Base-by-base conservation (phyloP, 2,888 invertebrate species). In the Cheiracanthium punctorium region DNA sequence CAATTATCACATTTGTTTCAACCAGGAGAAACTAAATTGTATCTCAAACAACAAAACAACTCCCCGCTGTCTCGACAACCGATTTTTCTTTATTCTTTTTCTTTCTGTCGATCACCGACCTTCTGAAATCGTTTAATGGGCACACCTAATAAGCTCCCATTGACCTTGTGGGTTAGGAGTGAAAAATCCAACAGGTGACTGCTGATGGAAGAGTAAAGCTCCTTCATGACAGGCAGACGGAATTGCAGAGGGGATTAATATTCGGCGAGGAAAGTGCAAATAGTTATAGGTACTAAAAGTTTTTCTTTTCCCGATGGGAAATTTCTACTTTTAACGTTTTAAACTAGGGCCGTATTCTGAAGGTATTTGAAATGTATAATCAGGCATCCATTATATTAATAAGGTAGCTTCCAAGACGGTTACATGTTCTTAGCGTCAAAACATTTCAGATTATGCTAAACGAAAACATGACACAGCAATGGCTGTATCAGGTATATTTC, bases 51-150 rank as follows among this genome's bases (percentile, higher is more conserved):
- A 24, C 28, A 64, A 64, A 28, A 10, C 30, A 30, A n/a, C 30
- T n/a, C 20, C 29, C 32, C 32, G 30, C 32, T 30, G 12, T 30
- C 30, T 14, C 30, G 30, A 10, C 2, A 29, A 52, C 5, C 14
- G 14, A 52, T n/a, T 5, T 5, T 5, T 5, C 17, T 5, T 52
- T 52, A 17, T 52, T 52, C 7, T n/a, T 2, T 5, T 24, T 64
- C 14, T 71, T 70, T 71, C 67, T 37, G 14, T 52, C 72, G 80
- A 37, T 64, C 80, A 72, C 64, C 80, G 80, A 80, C 80, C 80
- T 70, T 64, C 71, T 58, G 41, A 80, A 80, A 72, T 80, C 80
- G 65, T 65, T 80, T 80, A 80, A 80, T 80, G 80, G 80, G 80
- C 43, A 24, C 71, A 41, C 72, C 72, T 80, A 80, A 80, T 80